Conservation (phyloP, 2,113 vertebrate species). For the Pao palembangensis region DNA sequence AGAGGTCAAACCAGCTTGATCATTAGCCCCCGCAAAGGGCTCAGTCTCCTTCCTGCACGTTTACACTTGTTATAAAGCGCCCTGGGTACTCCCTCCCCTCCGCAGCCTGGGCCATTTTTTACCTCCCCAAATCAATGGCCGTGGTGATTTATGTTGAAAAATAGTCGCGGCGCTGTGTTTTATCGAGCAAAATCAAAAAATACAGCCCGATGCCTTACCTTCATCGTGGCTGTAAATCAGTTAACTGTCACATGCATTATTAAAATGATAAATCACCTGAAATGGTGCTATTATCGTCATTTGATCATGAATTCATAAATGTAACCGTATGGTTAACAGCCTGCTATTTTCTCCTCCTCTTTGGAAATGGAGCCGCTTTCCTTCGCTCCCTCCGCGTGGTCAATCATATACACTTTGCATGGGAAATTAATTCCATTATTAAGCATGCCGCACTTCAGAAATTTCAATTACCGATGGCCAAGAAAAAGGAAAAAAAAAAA, state of each 20-base stretch:
- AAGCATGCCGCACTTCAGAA: conserved; percentile 79
- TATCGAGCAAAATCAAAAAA: background rate
- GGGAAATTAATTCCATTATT: conserved; percentile 82
- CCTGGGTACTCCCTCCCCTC: too few species aligned
- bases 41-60: conserved; percentile 18
- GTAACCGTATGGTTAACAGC: conserved; percentile 38
- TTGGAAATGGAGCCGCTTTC: conserved; percentile 29
- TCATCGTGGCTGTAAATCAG: background rate
- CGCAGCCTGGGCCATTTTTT: background rate
- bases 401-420: conserved; percentile 75
- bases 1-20: conserved; percentile 64
- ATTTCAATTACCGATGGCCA: conserved; percentile 75
- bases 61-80: conserved; percentile 9
- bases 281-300: conserved; percentile 23
- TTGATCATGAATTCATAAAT: conserved; percentile 36
- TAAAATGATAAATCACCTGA: conserved; percentile 30
- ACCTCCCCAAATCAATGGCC: background rate
- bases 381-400: conserved; percentile 51
- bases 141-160: background rate
- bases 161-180: background rate
- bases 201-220: background rate
- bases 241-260: conserved; percentile 24
- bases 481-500: conserved; percentile 59
- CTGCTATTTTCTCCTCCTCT: conserved; percentile 35
- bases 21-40: conserved; percentile 51